Percentiles rank a stretch among this genome's conserved stretches.
Evolutionary conservation across 2,113 vertebrate genomes (phyloP).

Genomic region (Myodes glareolus): DNA sequence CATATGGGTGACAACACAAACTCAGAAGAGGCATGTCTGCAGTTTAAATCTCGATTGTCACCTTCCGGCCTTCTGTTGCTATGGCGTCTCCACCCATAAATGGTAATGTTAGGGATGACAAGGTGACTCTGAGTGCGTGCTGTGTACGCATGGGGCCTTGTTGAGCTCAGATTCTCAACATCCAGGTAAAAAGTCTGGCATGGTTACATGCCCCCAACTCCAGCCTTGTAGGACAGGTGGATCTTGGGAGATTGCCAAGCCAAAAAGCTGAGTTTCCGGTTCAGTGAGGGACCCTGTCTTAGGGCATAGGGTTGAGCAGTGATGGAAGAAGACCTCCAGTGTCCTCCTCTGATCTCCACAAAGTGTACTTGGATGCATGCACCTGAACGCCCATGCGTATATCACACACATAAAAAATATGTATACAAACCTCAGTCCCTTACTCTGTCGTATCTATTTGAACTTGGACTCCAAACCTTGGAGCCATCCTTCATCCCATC

Average conservation of each 20-base stretch:
- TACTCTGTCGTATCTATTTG: not conserved
- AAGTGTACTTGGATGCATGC: not conserved
- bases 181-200: too few relatives aligned
- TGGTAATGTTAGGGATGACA: not conserved
- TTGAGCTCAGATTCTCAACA: not conserved
- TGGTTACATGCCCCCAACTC: not conserved
- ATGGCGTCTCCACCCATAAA: not conserved
- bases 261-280: not conserved
- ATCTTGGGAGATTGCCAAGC: not conserved
- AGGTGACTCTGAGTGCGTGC: not conserved
- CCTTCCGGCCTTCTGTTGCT: not conserved
- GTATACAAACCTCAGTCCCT: not conserved
- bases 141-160: not conserved
- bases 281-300: not conserved
- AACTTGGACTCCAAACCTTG: not conserved
- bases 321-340: not conserved
- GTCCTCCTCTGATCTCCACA: not conserved
- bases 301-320: not conserved
- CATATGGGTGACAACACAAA: not conserved
- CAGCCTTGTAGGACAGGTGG: not conserved
- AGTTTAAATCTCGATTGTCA: not conserved
- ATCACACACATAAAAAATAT: not conserved
- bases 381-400: rapidly evolving
- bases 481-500: too few relatives aligned
- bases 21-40: not conserved